phyloP scores from a whole-genome alignment of 2,888 invertebrate species.

The Monoplex corrugatus region DNA sequence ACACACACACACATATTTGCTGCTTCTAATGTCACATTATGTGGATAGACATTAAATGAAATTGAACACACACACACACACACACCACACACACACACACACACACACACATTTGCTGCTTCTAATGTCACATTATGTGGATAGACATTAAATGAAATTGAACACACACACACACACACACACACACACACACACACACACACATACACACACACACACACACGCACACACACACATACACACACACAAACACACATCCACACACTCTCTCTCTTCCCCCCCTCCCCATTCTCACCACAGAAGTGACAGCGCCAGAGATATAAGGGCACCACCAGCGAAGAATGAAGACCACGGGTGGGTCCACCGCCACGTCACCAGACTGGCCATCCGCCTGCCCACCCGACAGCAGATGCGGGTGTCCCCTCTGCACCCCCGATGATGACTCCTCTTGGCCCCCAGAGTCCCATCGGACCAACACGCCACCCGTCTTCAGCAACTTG shows the following conservation, averaged over 20 bases:
- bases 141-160: too few relatives aligned
- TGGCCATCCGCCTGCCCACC: neutral
- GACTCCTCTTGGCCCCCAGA: neutral
- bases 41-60: too few relatives aligned
- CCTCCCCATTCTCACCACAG: conserved; percentile 51
- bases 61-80: too few relatives aligned
- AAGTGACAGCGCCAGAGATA: conserved; percentile 31
- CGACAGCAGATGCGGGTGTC: neutral
- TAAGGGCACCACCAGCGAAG: conserved; percentile 58
- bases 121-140: too few relatives aligned
- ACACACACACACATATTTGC: too few relatives aligned
- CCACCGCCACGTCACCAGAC: neutral
- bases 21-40: too few relatives aligned
- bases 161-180: neutral
- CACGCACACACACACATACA: neutral
- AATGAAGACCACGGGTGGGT: conserved; percentile 54
- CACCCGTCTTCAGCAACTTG: conserved; percentile 61
- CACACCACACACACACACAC: too few relatives aligned
- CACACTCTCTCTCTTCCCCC: neutral
- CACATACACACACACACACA: neutral
- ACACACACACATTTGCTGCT: too few relatives aligned
- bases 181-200: neutral
- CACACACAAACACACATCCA: neutral
- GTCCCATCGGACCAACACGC: conserved; percentile 55
- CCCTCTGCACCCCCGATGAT: neutral